These are phyloP conservation scores for Chanos chanos DNA, from an alignment of 2,797 vertebrate species.

Conservation along the genomic window DNA sequence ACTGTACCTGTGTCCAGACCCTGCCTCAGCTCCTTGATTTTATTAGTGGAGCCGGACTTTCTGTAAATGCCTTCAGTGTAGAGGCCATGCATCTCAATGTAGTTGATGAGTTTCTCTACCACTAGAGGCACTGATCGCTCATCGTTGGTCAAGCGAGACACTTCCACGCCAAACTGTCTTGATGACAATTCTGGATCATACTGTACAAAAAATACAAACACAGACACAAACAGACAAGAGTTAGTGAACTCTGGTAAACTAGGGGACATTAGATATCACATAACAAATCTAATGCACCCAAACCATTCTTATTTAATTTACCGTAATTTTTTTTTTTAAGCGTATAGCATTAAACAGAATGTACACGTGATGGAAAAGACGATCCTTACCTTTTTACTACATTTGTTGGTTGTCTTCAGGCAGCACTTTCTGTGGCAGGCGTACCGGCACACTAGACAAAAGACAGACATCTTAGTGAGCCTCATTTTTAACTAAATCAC, in stretches of 20 bases:
- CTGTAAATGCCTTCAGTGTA: constrained; percentile 98
- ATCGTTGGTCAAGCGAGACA: constrained; percentile 90
- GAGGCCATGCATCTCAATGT: constrained; percentile 98
- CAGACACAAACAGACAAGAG: neutral
- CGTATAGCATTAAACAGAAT: neutral
- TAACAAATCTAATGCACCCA: no score
- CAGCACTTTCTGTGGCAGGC: constrained; percentile 99
- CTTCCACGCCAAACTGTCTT: constrained; percentile 92
- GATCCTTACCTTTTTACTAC: constrained; percentile 91
- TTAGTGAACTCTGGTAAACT: no score
- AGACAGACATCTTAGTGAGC: constrained; percentile 36
- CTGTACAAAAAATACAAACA: constrained; percentile 56
- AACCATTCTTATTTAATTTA: no score
- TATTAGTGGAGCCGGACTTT: constrained; percentile 95
- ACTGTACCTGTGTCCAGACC: constrained; percentile 87
- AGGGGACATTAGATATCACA: no score
- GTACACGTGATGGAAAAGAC: neutral
- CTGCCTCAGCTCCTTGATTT: constrained; percentile 93
- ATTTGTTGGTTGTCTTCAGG: constrained; percentile 87
- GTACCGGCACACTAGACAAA: constrained; percentile 89
- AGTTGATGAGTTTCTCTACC: constrained; percentile 97
- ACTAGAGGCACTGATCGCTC: constrained; percentile 90
- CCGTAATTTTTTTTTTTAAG: neutral
- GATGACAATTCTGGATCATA: constrained; percentile 91
- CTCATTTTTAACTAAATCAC: constrained; percentile 9